Base-by-base conservation (phyloP, 2,113 vertebrate genomes). In the Alosa alosa region DNA sequence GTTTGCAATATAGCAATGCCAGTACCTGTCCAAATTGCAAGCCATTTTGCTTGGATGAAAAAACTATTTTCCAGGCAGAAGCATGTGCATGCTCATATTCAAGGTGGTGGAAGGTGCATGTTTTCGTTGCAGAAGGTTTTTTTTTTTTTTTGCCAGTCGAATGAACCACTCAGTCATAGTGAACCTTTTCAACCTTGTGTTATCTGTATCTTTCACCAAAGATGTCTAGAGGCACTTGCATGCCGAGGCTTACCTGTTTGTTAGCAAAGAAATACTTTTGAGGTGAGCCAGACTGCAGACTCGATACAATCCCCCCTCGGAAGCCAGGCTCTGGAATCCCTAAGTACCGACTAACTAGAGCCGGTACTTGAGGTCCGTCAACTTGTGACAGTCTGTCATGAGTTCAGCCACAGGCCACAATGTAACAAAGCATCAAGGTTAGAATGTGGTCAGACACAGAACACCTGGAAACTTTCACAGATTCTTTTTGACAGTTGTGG, bases 341-440 rank as follows among this genome's bases (percentile, higher is more conserved):
- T 84, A 88, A 88, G 84, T 85, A 52, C 86, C 81, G 86, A 78
- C 90, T 90, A 83, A 39, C 89, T 83, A 90, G 92, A 90, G 89
- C 88, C 83, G 90, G 87, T 87, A 86, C 92, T 93, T 84, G 9
- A 90, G 88, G 90, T 91, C 89, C 90, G 89, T 93, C 91, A 86
- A 82, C 10, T 87, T 83, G 88, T 93, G 93, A 93, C 93, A 91
- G 88, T 89, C 92, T 93, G 93, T 91, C 92, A 93, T 11, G 90
- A 89, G 87, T 84, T 84, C 75, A 88, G 84, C 89, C 87, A 68
- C 87, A 88, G 91, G 89, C 91, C 84, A 68, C 86, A 86, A 84
- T 84, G 88, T 84, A 87, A 82, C 78, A 87, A 49, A 46, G 81
- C 84, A 1, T 78, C 84, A 87, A 55, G 45, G 89, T 82, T 88